A percentile compares a stretch with the other conserved stretches of the same genome.
phyloP scores from a whole-genome alignment of 2,113 vertebrate genomes.

The Ariopsis seemanni region DNA sequence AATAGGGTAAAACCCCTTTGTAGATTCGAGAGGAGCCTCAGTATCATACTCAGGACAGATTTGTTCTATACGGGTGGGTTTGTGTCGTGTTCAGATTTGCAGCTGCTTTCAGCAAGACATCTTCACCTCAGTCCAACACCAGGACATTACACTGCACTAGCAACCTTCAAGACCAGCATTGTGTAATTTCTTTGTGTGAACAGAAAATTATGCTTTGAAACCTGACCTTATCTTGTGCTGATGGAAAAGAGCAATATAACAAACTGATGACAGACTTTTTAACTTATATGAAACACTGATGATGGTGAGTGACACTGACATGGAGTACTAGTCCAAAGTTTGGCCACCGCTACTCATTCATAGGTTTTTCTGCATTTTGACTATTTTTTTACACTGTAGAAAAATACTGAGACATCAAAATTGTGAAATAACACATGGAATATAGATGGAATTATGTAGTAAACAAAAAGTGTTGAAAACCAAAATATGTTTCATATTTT shows the following conservation, averaged over 20 bases:
- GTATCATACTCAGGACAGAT: neutral
- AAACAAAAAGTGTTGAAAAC: too few relatives aligned
- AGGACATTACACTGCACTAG: neutral
- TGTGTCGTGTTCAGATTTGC: neutral
- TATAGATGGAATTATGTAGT: too few relatives aligned
- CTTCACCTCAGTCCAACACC: neutral
- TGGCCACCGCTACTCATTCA: too few relatives aligned
- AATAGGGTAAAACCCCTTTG: neutral
- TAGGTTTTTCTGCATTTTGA: too few relatives aligned
- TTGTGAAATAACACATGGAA: too few relatives aligned
- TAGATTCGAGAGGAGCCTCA: neutral
- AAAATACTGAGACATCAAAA: too few relatives aligned
- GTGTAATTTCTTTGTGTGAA: neutral
- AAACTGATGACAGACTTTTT: slow-evolving; percentile 6
- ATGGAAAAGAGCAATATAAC: slow-evolving; percentile 10
- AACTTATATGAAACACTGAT: neutral
- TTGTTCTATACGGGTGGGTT: neutral
- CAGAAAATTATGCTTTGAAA: neutral
- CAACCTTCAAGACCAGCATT: neutral
- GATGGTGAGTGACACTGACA: neutral
- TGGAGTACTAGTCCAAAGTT: too few relatives aligned
- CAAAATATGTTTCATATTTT: too few relatives aligned
- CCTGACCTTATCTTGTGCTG: neutral
- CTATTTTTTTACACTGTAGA: too few relatives aligned
- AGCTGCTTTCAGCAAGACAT: neutral